Base-by-base conservation (phyloP, 2,113 vertebrate genomes). In the Hipposideros armiger region DNA sequence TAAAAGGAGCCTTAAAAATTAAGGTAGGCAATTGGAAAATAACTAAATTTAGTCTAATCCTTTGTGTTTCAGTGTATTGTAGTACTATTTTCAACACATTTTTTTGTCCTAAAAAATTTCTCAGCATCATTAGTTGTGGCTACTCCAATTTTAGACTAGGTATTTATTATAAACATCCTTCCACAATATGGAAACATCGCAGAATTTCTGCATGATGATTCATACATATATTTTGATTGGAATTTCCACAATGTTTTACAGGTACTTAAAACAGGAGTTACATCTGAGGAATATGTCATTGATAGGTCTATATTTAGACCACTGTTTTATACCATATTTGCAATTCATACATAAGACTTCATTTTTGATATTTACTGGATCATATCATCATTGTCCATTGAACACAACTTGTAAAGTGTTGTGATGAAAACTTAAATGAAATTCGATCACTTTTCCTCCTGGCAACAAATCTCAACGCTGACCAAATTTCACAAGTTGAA, bases 401-500 rank as follows among this genome's bases (percentile, higher is more conserved):
- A 96, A 95, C 64, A 67, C 0, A 2, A 24, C 20, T 92, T 97
- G 86, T 77, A 80, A 92, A 96, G 2, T 5, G 30, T 73, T 96
- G 17, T 83, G 13, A 87, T 97, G 88, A 85, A 50, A 67, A n/a
- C 5, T 36, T 40, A n/a, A 10, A 26, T 89, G 2, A 74, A 91
- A 14, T 28, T 95, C 94, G 56, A 83, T 28, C n/a, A 16, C 52
- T 93, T 24, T 5, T 81, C 14, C 52, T 70, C 77, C 52, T 73
- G 77, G 77, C 54, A 96, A 73, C 30, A 87, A 56, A 81, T 94
- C 74, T 93, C 47, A 80, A 4, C 95, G 26, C 72, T 95, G 72
- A 92, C 93, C 86, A 96, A 96, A 97, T 72, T 91, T 52, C 24
- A 40, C 64, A 87, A 76, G 60, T 3, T 94, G 77, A 95, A 90